Conservation (phyloP, 2,113 vertebrate species). For the Diglossa brunneiventris region DNA sequence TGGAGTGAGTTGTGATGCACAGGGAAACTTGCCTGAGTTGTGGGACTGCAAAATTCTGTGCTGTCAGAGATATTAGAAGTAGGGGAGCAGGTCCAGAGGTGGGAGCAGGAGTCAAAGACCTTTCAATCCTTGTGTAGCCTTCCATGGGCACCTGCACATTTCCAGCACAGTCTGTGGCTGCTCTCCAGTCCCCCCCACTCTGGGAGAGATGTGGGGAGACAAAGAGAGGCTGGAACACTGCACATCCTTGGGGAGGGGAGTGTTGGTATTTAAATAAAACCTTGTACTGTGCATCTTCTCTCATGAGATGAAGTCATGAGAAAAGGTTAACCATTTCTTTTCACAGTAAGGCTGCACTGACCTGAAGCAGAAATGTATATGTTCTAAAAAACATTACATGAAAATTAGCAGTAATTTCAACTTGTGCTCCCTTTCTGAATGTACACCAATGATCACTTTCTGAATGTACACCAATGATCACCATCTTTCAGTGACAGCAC, state of each 20-base stretch:
- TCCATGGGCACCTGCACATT: neutral
- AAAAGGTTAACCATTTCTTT: neutral
- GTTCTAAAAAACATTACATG: neutral
- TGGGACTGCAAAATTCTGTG: neutral
- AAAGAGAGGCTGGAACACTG: neutral
- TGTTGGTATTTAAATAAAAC: neutral
- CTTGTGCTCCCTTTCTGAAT: neutral
- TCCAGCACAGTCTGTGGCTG: neutral
- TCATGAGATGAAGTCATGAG: neutral
- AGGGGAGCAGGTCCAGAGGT: neutral
- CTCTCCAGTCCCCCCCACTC: neutral
- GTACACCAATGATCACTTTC: neutral
- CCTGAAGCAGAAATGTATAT: neutral
- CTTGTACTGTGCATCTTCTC: neutral
- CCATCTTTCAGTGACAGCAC: slow-evolving; percentile 15
- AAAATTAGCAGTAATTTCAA: neutral
- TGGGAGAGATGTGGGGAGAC: neutral
- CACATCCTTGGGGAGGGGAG: accelerated
- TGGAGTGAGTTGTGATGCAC: neutral
- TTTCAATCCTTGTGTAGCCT: neutral
- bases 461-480: neutral
- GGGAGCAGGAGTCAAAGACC: neutral
- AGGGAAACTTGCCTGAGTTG: neutral
- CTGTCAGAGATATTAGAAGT: neutral
- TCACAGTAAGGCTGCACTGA: neutral